A percentile compares a stretch with the other conserved stretches of the same genome.
Evolutionary conservation across 2,888 invertebrate genomes (phyloP).

Genomic region (Oscheius sp.): DNA sequence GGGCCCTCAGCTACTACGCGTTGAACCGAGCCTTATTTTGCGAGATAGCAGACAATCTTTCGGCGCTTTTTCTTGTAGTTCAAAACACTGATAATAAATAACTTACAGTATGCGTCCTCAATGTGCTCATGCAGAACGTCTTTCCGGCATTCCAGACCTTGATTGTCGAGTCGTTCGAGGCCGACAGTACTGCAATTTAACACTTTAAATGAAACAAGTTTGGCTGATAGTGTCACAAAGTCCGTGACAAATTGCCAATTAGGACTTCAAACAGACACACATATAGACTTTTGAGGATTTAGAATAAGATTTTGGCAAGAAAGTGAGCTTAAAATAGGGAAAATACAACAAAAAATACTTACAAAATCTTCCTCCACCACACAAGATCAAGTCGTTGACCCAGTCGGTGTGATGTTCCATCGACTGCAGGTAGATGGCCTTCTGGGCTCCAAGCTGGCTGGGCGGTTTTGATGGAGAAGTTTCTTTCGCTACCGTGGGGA

Average conservation of each 20-base stretch:
- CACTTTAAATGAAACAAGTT: not conserved
- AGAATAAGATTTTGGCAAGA: too few species aligned
- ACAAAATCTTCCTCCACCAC: slow-evolving; percentile 95
- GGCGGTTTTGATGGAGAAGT: slow-evolving; percentile 9
- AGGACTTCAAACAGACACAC: too few species aligned
- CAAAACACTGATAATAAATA: slow-evolving; percentile 50
- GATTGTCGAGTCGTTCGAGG: slow-evolving; percentile 98
- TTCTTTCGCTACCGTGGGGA: slow-evolving; percentile 73
- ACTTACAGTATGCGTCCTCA: slow-evolving; percentile 85
- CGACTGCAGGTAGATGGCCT: slow-evolving; percentile 78
- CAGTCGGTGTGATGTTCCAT: slow-evolving; percentile 99
- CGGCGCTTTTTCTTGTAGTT: too few species aligned
- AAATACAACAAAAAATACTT: slow-evolving; percentile 52
- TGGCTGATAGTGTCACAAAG: not conserved
- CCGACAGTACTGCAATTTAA: slow-evolving; percentile 87
- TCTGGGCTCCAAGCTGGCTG: not conserved
- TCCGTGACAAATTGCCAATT: not conserved
- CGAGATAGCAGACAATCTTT: too few species aligned
- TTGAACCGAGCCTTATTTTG: too few species aligned
- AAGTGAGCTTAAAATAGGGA: not conserved
- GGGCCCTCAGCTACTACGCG: too few species aligned
- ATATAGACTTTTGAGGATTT: too few species aligned
- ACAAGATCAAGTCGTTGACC: slow-evolving; percentile 98
- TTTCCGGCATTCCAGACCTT: slow-evolving; percentile 99
- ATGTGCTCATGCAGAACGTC: slow-evolving; percentile 98